phyloP scores from a whole-genome alignment of 2,888 invertebrate genomes.

The Shargacucullia verbasci region DNA sequence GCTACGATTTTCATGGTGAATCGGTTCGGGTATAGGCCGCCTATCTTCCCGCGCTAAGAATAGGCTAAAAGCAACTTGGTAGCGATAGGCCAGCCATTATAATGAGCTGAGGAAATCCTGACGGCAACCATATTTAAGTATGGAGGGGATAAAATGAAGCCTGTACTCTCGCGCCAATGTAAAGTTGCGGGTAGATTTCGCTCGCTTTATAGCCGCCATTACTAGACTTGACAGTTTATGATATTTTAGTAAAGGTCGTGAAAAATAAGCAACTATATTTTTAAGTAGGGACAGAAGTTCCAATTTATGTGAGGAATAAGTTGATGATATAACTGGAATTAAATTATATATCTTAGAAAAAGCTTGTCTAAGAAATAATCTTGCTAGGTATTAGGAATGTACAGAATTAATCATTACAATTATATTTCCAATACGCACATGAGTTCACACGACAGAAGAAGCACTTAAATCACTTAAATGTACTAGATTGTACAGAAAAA shows the following conservation, averaged over 20 bases:
- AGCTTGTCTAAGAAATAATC: no score
- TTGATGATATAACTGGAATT: no score
- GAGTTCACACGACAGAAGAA: no score
- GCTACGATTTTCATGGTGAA: constrained; percentile 42
- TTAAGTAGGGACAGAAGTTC: neutral
- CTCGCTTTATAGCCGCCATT: constrained; percentile 34
- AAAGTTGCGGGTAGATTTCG: constrained; percentile 24
- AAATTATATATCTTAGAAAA: no score
- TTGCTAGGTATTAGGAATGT: no score
- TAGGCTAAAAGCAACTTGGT: neutral
- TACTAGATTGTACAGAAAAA: no score
- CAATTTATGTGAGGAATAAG: neutral
- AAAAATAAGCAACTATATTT: no score
- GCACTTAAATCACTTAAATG: no score
- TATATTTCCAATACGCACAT: no score
- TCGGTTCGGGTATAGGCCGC: constrained; percentile 6
- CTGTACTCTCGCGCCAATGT: constrained; percentile 44
- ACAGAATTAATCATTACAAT: no score
- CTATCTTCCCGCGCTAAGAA: neutral
- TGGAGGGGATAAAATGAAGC: constrained; percentile 42
- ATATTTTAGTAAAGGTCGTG: constrained; percentile 4
- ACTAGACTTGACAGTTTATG: constrained; percentile 4
- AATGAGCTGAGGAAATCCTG: constrained; percentile 1
- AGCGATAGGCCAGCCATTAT: neutral
- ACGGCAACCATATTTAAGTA: constrained; percentile 35